Evolutionary conservation across 1,140 invertebrate genomes (phyloP).

Genomic region (Drosophila grimshawi): DNA sequence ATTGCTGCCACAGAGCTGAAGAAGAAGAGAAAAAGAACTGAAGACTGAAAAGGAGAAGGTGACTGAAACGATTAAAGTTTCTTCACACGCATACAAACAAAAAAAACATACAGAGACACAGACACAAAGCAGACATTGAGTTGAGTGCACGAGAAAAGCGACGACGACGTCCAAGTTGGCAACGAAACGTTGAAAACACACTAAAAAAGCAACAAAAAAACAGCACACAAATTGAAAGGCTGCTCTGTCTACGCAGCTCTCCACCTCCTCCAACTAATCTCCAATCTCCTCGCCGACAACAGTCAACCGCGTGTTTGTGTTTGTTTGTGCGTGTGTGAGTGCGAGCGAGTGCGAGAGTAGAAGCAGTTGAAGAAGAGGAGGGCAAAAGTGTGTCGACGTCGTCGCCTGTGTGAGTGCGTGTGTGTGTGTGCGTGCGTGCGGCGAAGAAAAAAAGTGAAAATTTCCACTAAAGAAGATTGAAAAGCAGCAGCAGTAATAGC

Average conservation of each 20-base stretch:
- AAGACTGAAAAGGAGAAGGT: constrained; percentile 18
- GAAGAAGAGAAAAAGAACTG: not conserved
- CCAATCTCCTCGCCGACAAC: constrained; percentile 7
- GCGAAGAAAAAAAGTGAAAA: constrained; percentile 62
- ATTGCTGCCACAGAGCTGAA: not conserved
- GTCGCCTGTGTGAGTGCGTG: constrained; percentile 11
- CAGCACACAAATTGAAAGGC: constrained; percentile 25
- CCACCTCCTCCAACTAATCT: constrained; percentile 16
- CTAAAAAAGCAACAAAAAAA: constrained; percentile 38
- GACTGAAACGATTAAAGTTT: constrained; percentile 24
- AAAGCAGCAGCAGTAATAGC: constrained; percentile 28
- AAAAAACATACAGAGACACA: not conserved
- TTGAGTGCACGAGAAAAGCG: constrained; percentile 39
- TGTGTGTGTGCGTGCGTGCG: constrained; percentile 21
- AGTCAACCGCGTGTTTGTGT: constrained; percentile 66
- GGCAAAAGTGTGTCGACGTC: constrained; percentile 74
- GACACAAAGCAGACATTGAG: constrained; percentile 26
- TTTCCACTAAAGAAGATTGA: constrained; percentile 45
- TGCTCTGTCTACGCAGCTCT: constrained; percentile 10
- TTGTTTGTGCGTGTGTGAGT: constrained; percentile 35
- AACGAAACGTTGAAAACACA: constrained; percentile 6
- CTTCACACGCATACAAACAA: constrained; percentile 32
- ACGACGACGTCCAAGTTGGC: constrained; percentile 27
- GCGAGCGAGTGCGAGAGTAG: constrained; percentile 51
- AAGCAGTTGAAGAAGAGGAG: constrained; percentile 53